These are phyloP conservation scores for Hetaerina titia DNA, from an alignment of 2,888 invertebrate genomes.

Conservation along the genomic window DNA sequence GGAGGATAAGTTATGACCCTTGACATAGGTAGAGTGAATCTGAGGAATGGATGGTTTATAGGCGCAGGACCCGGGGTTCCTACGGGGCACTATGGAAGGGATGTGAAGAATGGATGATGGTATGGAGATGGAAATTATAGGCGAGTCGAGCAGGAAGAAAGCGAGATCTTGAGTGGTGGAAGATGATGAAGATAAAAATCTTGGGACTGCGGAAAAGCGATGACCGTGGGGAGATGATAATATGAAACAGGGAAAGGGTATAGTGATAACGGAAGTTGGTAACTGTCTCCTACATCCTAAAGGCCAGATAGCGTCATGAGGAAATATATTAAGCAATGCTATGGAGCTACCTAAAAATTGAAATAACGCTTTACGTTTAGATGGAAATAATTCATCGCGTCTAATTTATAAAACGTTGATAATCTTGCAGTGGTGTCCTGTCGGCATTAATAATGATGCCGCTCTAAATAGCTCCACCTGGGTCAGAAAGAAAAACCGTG, in stretches of 20 bases:
- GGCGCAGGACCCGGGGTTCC: background rate
- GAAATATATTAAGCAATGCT: background rate
- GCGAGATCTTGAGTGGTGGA: background rate
- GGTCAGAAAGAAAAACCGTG: no score
- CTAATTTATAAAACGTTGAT: background rate
- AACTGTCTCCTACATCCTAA: background rate
- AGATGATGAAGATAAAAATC: slow-evolving; percentile 5
- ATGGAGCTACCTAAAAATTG: background rate
- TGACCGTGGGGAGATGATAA: background rate
- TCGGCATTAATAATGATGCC: no score
- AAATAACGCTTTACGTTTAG: background rate
- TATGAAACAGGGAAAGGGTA: background rate
- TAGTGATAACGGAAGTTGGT: background rate
- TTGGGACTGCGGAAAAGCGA: background rate
- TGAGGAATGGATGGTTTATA: background rate
- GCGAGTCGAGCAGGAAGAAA: background rate
- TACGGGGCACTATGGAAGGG: background rate
- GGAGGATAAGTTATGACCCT: background rate
- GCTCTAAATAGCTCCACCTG: no score
- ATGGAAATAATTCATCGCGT: background rate
- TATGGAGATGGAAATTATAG: background rate
- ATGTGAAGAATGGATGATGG: slow-evolving; percentile 1
- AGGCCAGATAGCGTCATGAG: background rate
- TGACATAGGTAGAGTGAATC: slow-evolving; percentile 19
- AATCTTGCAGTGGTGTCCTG: background rate